phyloP scores from a whole-genome alignment of 2,888 invertebrate species.

The Hymenopus coronatus region DNA sequence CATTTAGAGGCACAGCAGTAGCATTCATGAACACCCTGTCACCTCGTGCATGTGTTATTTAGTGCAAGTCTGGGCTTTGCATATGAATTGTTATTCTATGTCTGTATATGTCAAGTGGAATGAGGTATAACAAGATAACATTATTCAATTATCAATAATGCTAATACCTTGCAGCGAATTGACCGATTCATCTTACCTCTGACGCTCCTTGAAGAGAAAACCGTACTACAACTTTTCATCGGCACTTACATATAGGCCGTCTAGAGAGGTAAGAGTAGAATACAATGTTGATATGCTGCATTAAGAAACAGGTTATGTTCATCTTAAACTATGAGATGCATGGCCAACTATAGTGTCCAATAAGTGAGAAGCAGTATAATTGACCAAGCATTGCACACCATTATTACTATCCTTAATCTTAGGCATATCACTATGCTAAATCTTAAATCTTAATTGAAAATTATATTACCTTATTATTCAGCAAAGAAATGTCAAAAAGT shows the following conservation, averaged over 20 bases:
- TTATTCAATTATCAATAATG: constrained; percentile 34
- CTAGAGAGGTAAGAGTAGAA: constrained; percentile 37
- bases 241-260: constrained; percentile 37
- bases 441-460: background rate
- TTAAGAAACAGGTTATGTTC: constrained; percentile 31
- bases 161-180: constrained; percentile 36
- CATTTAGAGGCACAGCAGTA: background rate
- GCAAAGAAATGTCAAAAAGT: constrained; percentile 43
- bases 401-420: constrained; percentile 18
- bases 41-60: constrained; percentile 14
- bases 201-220: constrained; percentile 32
- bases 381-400: constrained; percentile 6
- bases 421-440: background rate
- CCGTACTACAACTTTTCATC: constrained; percentile 37
- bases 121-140: constrained; percentile 32
- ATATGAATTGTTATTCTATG: constrained; percentile 9
- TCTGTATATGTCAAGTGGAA: constrained; percentile 2
- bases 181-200: constrained; percentile 36
- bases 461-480: constrained; percentile 31
- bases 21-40: constrained; percentile 6
- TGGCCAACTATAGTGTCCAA: constrained; percentile 18
- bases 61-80: background rate
- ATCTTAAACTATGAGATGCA: constrained; percentile 26
- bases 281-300: constrained; percentile 35
- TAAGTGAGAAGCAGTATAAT: constrained; percentile 1